Percentiles rank a stretch among this genome's conserved stretches.
Conservation (phyloP, 2,797 vertebrate species). For the Microctenopoma steveboyesi region DNA sequence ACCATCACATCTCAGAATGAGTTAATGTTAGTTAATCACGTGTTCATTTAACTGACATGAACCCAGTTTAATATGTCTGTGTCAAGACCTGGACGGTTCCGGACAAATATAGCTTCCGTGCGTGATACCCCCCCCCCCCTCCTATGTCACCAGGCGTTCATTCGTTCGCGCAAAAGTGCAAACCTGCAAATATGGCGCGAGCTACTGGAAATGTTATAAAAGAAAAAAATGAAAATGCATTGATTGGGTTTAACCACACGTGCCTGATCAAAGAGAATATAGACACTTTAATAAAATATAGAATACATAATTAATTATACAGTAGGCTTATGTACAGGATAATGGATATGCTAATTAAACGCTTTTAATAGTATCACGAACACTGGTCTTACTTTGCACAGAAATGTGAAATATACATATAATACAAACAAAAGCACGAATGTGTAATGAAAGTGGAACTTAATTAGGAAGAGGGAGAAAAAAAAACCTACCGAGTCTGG, state of each 20-base stretch:
- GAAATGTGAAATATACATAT: slow-evolving; percentile 67
- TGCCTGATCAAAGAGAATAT: slow-evolving; percentile 83
- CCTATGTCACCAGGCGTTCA: background rate
- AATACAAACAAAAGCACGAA: slow-evolving; percentile 45
- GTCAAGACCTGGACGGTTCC: background rate
- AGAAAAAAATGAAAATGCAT: slow-evolving; percentile 49
- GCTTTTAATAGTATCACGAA: slow-evolving; percentile 69
- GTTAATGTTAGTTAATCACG: background rate
- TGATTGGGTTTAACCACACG: slow-evolving; percentile 73
- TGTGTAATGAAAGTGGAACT: slow-evolving; percentile 43
- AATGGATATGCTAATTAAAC: slow-evolving; percentile 76
- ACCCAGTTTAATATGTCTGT: background rate
- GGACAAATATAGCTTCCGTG: background rate
- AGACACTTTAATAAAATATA: slow-evolving; percentile 86
- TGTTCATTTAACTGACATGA: background rate
- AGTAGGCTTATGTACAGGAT: slow-evolving; percentile 79
- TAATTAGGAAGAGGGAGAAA: slow-evolving; percentile 19
- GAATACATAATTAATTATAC: slow-evolving; percentile 83
- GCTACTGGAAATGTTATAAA: background rate
- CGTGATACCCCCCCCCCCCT: background rate
- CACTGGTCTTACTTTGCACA: slow-evolving; percentile 65
- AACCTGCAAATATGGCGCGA: slow-evolving; percentile 35
- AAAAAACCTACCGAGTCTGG: slow-evolving; percentile 42
- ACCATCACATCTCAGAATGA: background rate
- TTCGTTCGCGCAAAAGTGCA: slow-evolving; percentile 28